Evolutionary conservation across 2,888 invertebrate genomes (phyloP), one percentile per base, ranked within the genome.

Genomic region (Atherix ibis): DNA sequence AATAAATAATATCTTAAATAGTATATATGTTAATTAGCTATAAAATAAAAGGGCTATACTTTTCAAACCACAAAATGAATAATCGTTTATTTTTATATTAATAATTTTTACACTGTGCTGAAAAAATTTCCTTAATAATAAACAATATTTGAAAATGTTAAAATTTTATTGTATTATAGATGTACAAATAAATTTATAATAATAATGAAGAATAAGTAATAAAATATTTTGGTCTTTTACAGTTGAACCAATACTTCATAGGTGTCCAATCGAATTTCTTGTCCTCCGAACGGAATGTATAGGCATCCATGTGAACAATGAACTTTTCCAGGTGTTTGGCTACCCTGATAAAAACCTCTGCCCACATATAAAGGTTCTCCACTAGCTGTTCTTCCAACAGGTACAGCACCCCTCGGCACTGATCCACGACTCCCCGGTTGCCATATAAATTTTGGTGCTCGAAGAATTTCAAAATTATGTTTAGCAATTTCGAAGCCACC

Each of bases 251-350:
- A 47, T 22, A 56, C 58, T 43, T 62, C 61, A 34, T 62, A 62
- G 34, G 46, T 43, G 29, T 52, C 43, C 3, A 58, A 37, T 24
- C 51, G 51, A 16, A 57, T 50, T 42, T 62, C 61, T 27, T 50
- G 48, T 6, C 62, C 62, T 14, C 54, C 57, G 36, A 53, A 62
- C 3, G 62, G 60, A 34, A 71, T 66, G 48, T 69, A 71, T 26
- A 67, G 58, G 36, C 61, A 59, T 18, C 58, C 61, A 44, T 70
- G 67, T 28, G 66, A 66, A 26, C 64, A 65, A 45, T 70, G 70
- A 12, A 71, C 66, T 56, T 71, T 72, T 41, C 71, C 72, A 2
- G 69, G 65, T 4, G 70, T 69, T 36, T 67, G 48, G 15, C 69
- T 65, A 24, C 69, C 70, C 32, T 66, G 62, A 44, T 70, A 62